Evolutionary conservation across 2,797 vertebrate genomes (phyloP).

Genomic region (Pseudochaenichthys georgianus): DNA sequence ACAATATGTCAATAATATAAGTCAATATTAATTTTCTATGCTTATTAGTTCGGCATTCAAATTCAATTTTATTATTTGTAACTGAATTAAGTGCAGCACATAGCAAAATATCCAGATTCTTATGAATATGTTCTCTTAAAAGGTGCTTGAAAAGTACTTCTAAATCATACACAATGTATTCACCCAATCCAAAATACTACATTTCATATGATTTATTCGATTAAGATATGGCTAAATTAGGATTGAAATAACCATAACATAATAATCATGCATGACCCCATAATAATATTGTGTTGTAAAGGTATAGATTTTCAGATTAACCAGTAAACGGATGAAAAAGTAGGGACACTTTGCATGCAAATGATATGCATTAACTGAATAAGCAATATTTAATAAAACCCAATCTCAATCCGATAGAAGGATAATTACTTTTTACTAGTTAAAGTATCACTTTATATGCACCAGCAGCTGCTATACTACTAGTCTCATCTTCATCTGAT

Average conservation of each 20-base stretch:
- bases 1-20: neutral
- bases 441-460: neutral
- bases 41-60: neutral
- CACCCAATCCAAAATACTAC: neutral
- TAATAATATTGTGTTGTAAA: neutral
- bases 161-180: neutral
- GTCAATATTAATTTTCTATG: neutral
- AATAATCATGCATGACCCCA: neutral
- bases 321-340: neutral
- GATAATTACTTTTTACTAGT: too few relatives aligned
- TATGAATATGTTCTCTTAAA: neutral
- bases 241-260: neutral
- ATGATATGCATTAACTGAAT: conserved; percentile 2
- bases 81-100: too few relatives aligned
- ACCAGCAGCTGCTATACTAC: conserved; percentile 2
- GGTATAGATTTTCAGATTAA: neutral
- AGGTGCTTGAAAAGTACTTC: neutral
- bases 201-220: neutral
- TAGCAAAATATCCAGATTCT: neutral
- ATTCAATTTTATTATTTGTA: neutral
- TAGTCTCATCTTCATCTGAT: neutral
- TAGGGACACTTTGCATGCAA: neutral
- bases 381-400: neutral
- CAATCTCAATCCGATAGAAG: neutral
- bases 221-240: neutral